These are phyloP conservation scores for Ophion obscuratus DNA, from an alignment of 2,888 invertebrate species.

Conservation along the genomic window DNA sequence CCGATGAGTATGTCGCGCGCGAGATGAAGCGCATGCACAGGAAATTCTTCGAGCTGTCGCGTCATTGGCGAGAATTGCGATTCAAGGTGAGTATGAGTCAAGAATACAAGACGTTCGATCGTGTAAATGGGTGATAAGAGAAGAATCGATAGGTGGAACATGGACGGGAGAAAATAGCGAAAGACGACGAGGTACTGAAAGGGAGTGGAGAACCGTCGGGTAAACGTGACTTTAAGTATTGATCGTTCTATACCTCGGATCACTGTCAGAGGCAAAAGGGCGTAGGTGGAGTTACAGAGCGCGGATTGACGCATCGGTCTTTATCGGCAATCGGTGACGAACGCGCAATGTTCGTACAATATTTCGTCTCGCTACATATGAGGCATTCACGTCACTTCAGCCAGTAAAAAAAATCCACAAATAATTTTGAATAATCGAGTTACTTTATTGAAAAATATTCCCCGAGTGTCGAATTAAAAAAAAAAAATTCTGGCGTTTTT, in stretches of 20 bases:
- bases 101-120: slow-evolving; percentile 50
- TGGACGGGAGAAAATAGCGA: slow-evolving; percentile 7
- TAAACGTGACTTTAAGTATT: slow-evolving; percentile 41
- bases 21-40: slow-evolving; percentile 32
- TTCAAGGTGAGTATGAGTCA: slow-evolving; percentile 68
- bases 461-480: too few relatives aligned
- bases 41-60: slow-evolving; percentile 63
- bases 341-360: neutral
- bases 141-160: neutral
- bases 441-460: too few relatives aligned
- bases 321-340: neutral
- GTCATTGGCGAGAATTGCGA: slow-evolving; percentile 55
- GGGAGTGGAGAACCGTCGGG: neutral
- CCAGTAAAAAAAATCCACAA: too few relatives aligned
- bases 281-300: neutral
- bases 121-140: neutral
- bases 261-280: neutral
- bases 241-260: neutral
- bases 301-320: neutral
- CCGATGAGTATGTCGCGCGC: neutral
- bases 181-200: neutral
- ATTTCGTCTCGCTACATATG: too few relatives aligned
- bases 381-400: too few relatives aligned
- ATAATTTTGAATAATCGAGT: too few relatives aligned
- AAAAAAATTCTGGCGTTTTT: too few relatives aligned